A percentile compares a stretch with the other conserved stretches of the same genome.
Conservation (phyloP, 1,140 invertebrate genomes). For the Lucilia cuprina region DNA sequence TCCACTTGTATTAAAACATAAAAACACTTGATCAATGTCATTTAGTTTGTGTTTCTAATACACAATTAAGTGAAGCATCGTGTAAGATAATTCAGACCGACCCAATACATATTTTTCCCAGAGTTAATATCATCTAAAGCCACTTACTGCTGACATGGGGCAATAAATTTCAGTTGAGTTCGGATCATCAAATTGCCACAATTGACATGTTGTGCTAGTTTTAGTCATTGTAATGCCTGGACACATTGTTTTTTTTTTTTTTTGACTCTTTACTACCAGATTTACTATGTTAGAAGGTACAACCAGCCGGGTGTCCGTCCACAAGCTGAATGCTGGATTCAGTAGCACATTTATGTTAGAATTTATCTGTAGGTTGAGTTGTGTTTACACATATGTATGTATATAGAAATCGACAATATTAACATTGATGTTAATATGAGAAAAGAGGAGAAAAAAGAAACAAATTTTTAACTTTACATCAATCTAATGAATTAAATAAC, state of each 20-base stretch:
- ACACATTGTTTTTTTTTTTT: neutral
- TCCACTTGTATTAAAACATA: neutral
- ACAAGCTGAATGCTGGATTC: neutral
- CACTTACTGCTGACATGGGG: neutral
- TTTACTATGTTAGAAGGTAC: neutral
- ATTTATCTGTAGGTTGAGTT: too few relatives aligned
- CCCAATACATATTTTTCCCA: neutral
- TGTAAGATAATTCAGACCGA: neutral
- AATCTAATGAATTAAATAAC: neutral
- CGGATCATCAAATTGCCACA: neutral
- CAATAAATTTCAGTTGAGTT: constrained; percentile 14
- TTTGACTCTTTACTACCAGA: neutral
- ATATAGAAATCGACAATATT: too few relatives aligned
- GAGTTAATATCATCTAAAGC: neutral
- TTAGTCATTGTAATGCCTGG: constrained; percentile 6
- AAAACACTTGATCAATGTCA: neutral
- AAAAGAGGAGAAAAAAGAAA: neutral
- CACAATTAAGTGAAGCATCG: neutral
- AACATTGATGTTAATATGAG: neutral
- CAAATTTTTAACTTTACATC: neutral
- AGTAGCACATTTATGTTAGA: neutral
- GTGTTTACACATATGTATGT: too few relatives aligned
- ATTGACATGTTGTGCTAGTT: constrained; percentile 17
- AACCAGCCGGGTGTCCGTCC: neutral
- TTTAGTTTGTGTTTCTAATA: neutral